A percentile compares a stretch with the other conserved stretches of the same genome.
Evolutionary conservation across 2,113 vertebrate species (phyloP).

Genomic region (Myodes glareolus): DNA sequence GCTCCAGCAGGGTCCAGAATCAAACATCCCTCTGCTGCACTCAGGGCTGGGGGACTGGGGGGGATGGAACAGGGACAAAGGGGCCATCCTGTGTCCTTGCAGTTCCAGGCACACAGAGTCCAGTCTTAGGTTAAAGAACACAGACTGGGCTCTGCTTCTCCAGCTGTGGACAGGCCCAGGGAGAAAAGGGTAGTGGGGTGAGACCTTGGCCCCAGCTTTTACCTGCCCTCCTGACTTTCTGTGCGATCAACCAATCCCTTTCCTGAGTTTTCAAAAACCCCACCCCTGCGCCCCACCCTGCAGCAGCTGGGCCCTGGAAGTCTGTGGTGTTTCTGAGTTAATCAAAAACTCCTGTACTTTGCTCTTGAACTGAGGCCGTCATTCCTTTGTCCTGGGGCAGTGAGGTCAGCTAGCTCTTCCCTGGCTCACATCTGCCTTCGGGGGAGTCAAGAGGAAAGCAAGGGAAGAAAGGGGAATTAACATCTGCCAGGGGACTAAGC

Average conservation of each 20-base stretch:
- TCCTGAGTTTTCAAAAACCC: neutral
- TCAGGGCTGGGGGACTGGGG: neutral
- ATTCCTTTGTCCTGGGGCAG: neutral
- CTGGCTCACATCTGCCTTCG: neutral
- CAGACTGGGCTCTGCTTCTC: neutral
- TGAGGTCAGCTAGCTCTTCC: conserved; percentile 59
- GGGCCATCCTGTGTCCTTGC: neutral
- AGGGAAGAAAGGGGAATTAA: neutral
- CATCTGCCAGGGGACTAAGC: neutral
- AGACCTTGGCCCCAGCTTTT: neutral
- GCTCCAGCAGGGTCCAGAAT: neutral
- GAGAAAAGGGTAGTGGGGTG: neutral
- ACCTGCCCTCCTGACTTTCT: fast-evolving
- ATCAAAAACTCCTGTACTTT: conserved; percentile 90
- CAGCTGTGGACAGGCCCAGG: neutral
- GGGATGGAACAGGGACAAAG: neutral
- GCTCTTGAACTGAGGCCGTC: conserved; percentile 79
- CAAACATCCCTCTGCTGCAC: neutral
- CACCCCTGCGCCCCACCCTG: neutral
- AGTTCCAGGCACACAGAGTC: neutral
- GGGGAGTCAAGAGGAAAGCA: neutral
- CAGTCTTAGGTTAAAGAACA: neutral
- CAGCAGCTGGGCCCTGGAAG: conserved; percentile 79
- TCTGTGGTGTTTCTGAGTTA: conserved; percentile 81
- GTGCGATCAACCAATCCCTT: neutral